Evolutionary conservation across 1,140 invertebrate species (phyloP).

Genomic region (Heterodera schachtii): DNA sequence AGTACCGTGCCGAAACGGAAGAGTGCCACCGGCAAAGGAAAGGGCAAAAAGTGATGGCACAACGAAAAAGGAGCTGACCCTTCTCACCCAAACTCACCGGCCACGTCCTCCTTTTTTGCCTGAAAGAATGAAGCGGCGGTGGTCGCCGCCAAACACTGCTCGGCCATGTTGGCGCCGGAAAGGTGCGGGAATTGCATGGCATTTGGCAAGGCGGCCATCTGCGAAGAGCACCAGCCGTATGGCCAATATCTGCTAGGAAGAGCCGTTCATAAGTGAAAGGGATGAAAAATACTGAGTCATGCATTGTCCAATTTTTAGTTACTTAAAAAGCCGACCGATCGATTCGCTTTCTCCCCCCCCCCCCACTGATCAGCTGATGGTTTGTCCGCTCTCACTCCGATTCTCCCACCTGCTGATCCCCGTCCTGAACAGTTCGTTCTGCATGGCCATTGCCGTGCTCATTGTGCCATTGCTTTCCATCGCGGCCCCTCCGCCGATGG

Average conservation of each 20-base stretch:
- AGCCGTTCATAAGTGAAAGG: too few relatives aligned
- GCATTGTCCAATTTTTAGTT: too few relatives aligned
- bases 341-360: too few relatives aligned
- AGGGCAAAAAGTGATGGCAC: too few relatives aligned
- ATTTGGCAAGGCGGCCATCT: constrained; percentile 22
- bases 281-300: too few relatives aligned
- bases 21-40: too few relatives aligned
- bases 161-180: constrained; percentile 7
- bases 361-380: too few relatives aligned
- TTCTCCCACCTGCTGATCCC: neutral
- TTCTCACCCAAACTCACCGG: neutral
- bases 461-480: constrained; percentile 17
- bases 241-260: constrained; percentile 14
- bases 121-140: constrained; percentile 23
- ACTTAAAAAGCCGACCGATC: too few relatives aligned
- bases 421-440: constrained; percentile 58
- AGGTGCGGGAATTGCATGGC: neutral
- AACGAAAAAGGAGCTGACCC: too few relatives aligned
- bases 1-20: too few relatives aligned
- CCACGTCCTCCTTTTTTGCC: constrained; percentile 13
- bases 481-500: constrained; percentile 6
- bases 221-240: constrained; percentile 14
- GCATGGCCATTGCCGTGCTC: constrained; percentile 54
- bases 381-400: too few relatives aligned
- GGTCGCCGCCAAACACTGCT: constrained; percentile 9